Evolutionary conservation across 2,113 vertebrate genomes (phyloP).

Genomic region (Aegypius monachus): DNA sequence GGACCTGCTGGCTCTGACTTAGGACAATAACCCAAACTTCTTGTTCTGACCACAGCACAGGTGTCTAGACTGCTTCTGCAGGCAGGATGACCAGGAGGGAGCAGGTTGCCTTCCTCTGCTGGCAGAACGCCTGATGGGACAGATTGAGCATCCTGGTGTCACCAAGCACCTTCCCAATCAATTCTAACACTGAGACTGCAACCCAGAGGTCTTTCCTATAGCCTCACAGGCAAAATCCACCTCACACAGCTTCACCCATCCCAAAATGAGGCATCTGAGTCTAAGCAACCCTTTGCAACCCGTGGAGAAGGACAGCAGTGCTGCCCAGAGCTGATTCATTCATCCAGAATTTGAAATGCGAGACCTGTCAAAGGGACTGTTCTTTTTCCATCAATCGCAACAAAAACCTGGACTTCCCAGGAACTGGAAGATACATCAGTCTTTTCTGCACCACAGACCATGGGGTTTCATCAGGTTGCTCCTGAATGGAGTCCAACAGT

Average conservation of each 20-base stretch:
- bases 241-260: not conserved
- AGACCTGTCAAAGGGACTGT: not conserved
- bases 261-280: not conserved
- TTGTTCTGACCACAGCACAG: not conserved
- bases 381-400: not conserved
- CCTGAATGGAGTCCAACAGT: not conserved
- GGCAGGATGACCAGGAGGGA: not conserved
- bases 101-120: not conserved
- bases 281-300: not conserved
- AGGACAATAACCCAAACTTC: not conserved
- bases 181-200: not conserved
- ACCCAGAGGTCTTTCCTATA: not conserved
- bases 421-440: not conserved
- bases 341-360: not conserved
- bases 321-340: not conserved
- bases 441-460: not conserved
- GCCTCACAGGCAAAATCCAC: not conserved
- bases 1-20: not conserved
- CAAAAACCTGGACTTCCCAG: not conserved
- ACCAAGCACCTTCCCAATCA: not conserved
- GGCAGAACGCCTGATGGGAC: not conserved
- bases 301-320: not conserved
- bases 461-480: fast-evolving
- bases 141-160: not conserved
- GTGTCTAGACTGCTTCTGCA: not conserved